phyloP scores from a whole-genome alignment of 2,797 vertebrate species.

The Coregonus sp. region DNA sequence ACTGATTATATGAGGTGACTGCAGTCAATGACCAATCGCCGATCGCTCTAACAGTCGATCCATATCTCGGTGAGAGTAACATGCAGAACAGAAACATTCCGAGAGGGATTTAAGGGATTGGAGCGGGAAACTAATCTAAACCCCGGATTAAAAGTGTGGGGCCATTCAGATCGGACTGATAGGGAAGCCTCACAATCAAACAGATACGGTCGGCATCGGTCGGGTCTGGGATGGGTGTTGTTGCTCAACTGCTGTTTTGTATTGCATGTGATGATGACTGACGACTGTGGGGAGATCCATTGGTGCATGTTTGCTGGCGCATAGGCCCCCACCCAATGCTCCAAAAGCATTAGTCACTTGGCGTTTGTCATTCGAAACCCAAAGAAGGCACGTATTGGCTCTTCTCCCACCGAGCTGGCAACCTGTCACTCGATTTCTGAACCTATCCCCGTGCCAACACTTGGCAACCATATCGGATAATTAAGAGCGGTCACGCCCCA shows the following conservation, averaged over 20 bases:
- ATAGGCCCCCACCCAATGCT: slow-evolving; percentile 1
- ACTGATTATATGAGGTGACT: slow-evolving; percentile 2
- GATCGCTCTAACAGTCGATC: slow-evolving; percentile 32
- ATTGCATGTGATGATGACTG: slow-evolving; percentile 29
- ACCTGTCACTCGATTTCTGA: slow-evolving; percentile 21
- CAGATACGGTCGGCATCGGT: slow-evolving; percentile 4
- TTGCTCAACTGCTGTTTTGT: slow-evolving; percentile 1
- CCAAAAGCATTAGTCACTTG: slow-evolving; percentile 20
- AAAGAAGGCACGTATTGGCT: background rate
- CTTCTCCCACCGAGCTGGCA: slow-evolving; percentile 18
- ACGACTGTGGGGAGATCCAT: background rate
- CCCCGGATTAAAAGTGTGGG: slow-evolving; percentile 57
- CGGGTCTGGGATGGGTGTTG: background rate
- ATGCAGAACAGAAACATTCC: slow-evolving; percentile 50
- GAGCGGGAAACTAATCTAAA: slow-evolving; percentile 55
- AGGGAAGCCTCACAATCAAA: slow-evolving; percentile 14
- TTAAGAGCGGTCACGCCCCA: slow-evolving; percentile 58
- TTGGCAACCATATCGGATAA: slow-evolving; percentile 64
- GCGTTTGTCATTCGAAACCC: slow-evolving; percentile 4
- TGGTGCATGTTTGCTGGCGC: background rate
- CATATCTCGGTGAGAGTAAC: slow-evolving; percentile 37
- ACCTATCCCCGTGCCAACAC: slow-evolving; percentile 46
- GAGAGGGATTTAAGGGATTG: slow-evolving; percentile 54
- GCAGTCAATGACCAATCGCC: slow-evolving; percentile 6
- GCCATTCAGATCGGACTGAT: slow-evolving; percentile 52